Evolutionary conservation across 1,140 invertebrate species (phyloP).

Genomic region (Trypoxylus dichotomus): DNA sequence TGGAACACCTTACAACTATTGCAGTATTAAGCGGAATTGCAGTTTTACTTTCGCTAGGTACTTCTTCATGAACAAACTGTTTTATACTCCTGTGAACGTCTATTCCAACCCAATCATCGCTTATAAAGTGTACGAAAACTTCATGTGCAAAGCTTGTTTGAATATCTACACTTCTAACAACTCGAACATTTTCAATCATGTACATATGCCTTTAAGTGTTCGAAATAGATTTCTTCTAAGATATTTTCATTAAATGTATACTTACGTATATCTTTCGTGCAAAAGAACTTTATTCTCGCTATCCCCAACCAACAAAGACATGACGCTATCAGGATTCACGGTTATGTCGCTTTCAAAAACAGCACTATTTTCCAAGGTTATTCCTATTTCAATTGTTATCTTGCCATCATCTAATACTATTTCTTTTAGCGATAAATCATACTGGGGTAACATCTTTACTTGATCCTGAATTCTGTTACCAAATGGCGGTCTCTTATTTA

Average conservation of each 20-base stretch:
- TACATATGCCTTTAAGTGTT: slow-evolving; percentile 42
- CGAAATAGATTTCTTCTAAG: background rate
- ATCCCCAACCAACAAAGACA: slow-evolving; percentile 46
- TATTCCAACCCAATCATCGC: slow-evolving; percentile 44
- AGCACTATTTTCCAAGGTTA: slow-evolving; percentile 39
- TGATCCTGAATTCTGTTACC: slow-evolving; percentile 45
- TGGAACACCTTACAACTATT: background rate
- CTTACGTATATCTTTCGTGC: slow-evolving; percentile 47
- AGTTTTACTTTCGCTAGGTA: background rate
- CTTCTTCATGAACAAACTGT: background rate
- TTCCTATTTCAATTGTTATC: background rate
- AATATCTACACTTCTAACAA: slow-evolving; percentile 20
- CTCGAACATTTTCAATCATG: slow-evolving; percentile 39
- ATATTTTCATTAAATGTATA: background rate
- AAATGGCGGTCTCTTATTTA: slow-evolving; percentile 45
- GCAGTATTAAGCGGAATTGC: background rate
- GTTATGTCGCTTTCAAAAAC: slow-evolving; percentile 37
- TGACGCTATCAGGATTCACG: slow-evolving; percentile 39
- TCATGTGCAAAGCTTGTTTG: background rate
- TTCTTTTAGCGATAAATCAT: slow-evolving; percentile 34
- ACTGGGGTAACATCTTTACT: slow-evolving; percentile 43
- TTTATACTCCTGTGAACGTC: background rate
- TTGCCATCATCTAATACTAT: slow-evolving; percentile 22
- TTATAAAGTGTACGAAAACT: slow-evolving; percentile 39
- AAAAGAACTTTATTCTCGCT: slow-evolving; percentile 43